These are phyloP conservation scores for Protomyctophum bolini DNA, from an alignment of 2,113 vertebrate genomes.

Conservation along the genomic window DNA sequence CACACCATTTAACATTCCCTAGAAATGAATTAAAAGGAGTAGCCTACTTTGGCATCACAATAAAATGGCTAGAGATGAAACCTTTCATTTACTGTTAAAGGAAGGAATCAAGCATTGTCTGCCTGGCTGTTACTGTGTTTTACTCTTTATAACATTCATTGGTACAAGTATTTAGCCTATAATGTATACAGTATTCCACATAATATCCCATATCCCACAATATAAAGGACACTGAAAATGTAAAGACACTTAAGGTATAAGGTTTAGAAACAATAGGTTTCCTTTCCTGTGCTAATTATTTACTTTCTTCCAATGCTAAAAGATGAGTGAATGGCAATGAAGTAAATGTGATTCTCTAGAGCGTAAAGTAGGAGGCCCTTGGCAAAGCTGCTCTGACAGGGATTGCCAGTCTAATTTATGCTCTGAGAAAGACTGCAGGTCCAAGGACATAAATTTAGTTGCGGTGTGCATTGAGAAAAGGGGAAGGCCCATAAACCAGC, in stretches of 20 bases:
- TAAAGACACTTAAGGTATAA: background rate
- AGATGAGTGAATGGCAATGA: constrained; percentile 47
- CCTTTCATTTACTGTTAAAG: too few species aligned
- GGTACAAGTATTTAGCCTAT: too few species aligned
- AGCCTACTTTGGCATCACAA: too few species aligned
- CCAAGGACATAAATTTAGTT: constrained; percentile 71
- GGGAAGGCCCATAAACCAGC: constrained; percentile 66
- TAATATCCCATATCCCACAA: too few species aligned
- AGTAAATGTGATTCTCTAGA: constrained; percentile 45
- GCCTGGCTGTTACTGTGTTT: too few species aligned
- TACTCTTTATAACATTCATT: too few species aligned
- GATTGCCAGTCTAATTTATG: constrained; percentile 73
- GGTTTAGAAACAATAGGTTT: background rate
- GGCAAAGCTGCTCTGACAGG: constrained; percentile 51
- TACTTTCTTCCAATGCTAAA: constrained; percentile 26
- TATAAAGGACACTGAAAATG: background rate
- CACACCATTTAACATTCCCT: too few species aligned
- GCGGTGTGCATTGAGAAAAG: constrained; percentile 57
- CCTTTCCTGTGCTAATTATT: background rate
- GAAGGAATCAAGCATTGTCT: too few species aligned
- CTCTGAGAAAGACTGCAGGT: constrained; percentile 72
- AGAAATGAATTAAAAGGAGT: too few species aligned
- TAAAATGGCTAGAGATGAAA: too few species aligned
- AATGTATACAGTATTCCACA: too few species aligned
- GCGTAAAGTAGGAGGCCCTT: constrained; percentile 52